These are phyloP conservation scores for Bucorvus abyssinicus DNA, from an alignment of 2,797 vertebrate species.

Conservation along the genomic window DNA sequence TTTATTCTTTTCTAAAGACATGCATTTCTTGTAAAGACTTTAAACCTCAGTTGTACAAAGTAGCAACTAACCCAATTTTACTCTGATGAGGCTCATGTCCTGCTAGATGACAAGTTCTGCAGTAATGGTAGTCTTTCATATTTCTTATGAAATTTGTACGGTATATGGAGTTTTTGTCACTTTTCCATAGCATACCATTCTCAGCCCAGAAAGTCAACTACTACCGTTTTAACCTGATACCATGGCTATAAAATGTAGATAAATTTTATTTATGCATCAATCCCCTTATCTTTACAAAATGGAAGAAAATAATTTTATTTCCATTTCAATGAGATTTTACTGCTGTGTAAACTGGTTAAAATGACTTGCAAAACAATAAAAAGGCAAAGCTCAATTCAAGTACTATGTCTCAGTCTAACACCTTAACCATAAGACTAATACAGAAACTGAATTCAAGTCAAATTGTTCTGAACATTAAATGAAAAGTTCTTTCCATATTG, in stretches of 20 bases:
- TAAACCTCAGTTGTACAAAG: neutral
- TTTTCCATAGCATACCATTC: neutral
- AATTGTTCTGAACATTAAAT: neutral
- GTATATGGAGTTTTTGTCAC: neutral
- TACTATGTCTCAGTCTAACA: neutral
- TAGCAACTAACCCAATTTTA: neutral
- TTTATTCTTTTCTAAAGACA: neutral
- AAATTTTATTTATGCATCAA: neutral
- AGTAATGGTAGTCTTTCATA: neutral
- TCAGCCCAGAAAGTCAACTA: neutral
- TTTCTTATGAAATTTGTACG: neutral
- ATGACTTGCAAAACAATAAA: neutral
- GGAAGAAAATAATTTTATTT: neutral
- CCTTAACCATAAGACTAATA: neutral
- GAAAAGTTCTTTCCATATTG: neutral
- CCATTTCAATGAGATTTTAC: neutral
- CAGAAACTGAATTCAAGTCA: neutral
- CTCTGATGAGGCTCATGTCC: neutral
- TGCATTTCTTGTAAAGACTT: neutral
- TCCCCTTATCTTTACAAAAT: accelerated
- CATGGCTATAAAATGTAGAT: neutral
- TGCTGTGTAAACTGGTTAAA: neutral
- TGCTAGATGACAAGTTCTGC: neutral
- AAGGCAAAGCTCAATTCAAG: neutral
- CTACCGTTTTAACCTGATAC: neutral